Base-by-base conservation (phyloP, 2,113 vertebrate genomes). In the Plotosus lineatus region DNA sequence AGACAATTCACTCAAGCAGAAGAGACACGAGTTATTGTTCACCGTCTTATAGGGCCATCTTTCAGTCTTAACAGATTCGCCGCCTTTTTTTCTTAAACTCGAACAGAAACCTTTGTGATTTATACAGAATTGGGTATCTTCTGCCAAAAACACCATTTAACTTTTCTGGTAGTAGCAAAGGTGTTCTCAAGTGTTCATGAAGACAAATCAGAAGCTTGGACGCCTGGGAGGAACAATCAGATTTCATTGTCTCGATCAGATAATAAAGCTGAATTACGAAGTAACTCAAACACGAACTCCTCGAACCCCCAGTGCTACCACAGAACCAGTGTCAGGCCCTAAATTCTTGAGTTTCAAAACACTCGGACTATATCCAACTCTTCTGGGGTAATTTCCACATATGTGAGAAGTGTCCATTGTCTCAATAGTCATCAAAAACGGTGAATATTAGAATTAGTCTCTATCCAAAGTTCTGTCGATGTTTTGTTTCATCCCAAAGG, bases 1-100 rank as follows among this genome's bases (percentile, higher is more conserved):
- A 26, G 50, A 63, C 58, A 77, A 63, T 61, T 51, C 73, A 79
- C 63, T 75, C 83, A 80, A 81, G 84, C 79, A 82, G 55, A 86
- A 83, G 46, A 84, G 84, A 48, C 38, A 33, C 9, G 44, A 15
- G 31, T 69, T 75, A 71, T 83, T 80, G 81, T 80, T 69, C 66
- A 80, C 80, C 51, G 82, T 85, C 73, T 80, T 73, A 7, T 23
- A 50, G 38, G 38, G 60, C 33, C 31, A 58, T 73, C 56, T 60
- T 73, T 60, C 46, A 65, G 65, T 65, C 77, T 56, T 56, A 48
- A 84, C 26, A n/a, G 40, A 42, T 58, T 14, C 76, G 72, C 23
- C 58, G n/a, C 44, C 50, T 48, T 58, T 48, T 42, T 9, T 75
- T 28, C 33, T 5, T 21, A 65, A 79, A 44, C 50, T 33, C 36